Conservation (phyloP, 2,113 vertebrate species). For the Vulpes vulpes region DNA sequence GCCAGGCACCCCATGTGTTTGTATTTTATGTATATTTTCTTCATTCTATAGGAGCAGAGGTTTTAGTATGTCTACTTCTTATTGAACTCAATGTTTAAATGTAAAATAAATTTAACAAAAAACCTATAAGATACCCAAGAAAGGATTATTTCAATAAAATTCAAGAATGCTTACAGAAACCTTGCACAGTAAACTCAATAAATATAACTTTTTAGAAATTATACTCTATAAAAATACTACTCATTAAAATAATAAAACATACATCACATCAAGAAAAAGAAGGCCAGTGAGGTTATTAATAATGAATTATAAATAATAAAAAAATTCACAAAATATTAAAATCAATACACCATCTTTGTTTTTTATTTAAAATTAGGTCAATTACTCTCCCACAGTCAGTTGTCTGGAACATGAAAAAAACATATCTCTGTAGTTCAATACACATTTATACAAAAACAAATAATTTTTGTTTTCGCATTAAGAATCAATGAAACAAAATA, state of each 20-base stretch:
- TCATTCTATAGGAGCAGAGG: background rate
- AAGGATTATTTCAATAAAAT: background rate
- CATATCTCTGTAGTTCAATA: background rate
- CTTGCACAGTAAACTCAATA: background rate
- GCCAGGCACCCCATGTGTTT: too few species aligned
- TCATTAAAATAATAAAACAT: constrained; percentile 11
- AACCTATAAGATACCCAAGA: background rate
- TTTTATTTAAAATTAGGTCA: constrained; percentile 62
- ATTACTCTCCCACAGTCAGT: background rate
- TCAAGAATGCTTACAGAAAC: background rate
- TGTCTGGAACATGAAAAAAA: background rate
- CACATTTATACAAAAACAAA: background rate
- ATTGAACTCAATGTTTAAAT: background rate
- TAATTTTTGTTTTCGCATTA: background rate
- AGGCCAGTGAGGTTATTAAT: background rate
- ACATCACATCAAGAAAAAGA: background rate
- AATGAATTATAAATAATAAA: constrained; percentile 47
- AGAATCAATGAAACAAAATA: background rate
- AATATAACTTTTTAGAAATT: background rate
- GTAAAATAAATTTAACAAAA: background rate
- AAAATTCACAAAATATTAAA: constrained; percentile 53
- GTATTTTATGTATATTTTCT: background rate
- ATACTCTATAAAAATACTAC: background rate
- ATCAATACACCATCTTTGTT: constrained; percentile 26
- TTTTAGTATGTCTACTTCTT: background rate